Conservation (phyloP, 2,113 vertebrate species). For the Hydrochoerus hydrochaeris region DNA sequence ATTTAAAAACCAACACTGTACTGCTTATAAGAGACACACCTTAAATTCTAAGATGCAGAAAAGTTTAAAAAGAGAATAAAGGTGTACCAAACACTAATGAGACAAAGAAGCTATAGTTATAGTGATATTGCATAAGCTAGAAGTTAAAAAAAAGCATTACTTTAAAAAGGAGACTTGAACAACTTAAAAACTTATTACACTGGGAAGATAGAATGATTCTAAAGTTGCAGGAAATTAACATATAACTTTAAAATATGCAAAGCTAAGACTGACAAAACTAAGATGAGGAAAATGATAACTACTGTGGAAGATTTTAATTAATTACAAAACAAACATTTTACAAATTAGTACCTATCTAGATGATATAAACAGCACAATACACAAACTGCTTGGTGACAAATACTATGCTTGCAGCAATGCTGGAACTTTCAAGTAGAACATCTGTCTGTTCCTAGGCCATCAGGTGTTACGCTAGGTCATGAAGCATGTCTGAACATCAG, state of each 20-base stretch:
- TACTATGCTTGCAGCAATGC: not conserved
- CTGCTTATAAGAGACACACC: not conserved
- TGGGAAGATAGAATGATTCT: not conserved
- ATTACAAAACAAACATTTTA: conserved; percentile 4
- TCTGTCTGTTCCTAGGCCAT: not conserved
- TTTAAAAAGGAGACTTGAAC: not conserved
- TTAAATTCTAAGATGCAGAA: not conserved
- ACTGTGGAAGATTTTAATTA: not conserved
- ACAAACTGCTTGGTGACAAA: conserved; percentile 8
- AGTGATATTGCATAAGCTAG: not conserved
- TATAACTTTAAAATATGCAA: not conserved
- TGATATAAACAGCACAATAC: not conserved
- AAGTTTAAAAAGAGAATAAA: conserved; percentile 40
- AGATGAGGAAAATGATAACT: conserved; percentile 7
- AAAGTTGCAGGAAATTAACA: not conserved
- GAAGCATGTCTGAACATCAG: conserved; percentile 14
- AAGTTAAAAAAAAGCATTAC: not conserved
- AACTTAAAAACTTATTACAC: not conserved
- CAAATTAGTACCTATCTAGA: not conserved
- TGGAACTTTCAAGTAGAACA: conserved; percentile 23
- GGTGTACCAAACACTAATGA: not conserved
- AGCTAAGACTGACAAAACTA: not conserved
- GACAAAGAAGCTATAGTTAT: not conserved
- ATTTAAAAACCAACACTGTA: not conserved
- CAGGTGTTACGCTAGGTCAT: conserved; percentile 22